Percentiles rank a stretch among this genome's conserved stretches.
Conservation (phyloP, 2,113 vertebrate species). For the Poicephalus meyeri region DNA sequence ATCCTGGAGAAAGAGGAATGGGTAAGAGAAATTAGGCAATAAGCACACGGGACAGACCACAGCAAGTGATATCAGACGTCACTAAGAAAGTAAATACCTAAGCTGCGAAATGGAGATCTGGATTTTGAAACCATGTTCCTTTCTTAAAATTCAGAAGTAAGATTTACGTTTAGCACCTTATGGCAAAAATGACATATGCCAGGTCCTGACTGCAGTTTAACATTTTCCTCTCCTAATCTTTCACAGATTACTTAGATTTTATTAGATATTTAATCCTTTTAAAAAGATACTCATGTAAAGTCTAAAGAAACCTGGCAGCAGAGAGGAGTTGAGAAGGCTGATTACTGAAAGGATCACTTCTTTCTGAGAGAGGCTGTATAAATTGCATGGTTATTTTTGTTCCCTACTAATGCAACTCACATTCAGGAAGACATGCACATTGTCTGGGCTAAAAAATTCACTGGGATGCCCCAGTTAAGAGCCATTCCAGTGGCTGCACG, state of each 20-base stretch:
- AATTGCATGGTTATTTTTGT: not conserved
- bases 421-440: not conserved
- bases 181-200: not conserved
- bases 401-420: not conserved
- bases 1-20: conserved; percentile 61
- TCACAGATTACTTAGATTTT: not conserved
- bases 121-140: not conserved
- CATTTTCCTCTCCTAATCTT: not conserved
- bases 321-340: not conserved
- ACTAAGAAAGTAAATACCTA: not conserved
- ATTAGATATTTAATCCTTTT: not conserved
- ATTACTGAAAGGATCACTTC: not conserved
- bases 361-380: not conserved
- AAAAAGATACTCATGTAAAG: not conserved
- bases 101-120: not conserved
- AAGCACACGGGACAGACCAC: not conserved
- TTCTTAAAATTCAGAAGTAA: not conserved
- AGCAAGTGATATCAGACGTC: not conserved
- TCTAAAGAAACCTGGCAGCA: not conserved
- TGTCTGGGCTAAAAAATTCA: not conserved
- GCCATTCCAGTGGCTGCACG: not conserved
- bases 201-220: not conserved
- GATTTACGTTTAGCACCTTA: not conserved
- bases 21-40: not conserved
- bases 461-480: not conserved